Percentiles rank a stretch among this genome's conserved stretches.
Evolutionary conservation across 2,797 vertebrate genomes (phyloP).

Genomic region (Gobio occitaniae): DNA sequence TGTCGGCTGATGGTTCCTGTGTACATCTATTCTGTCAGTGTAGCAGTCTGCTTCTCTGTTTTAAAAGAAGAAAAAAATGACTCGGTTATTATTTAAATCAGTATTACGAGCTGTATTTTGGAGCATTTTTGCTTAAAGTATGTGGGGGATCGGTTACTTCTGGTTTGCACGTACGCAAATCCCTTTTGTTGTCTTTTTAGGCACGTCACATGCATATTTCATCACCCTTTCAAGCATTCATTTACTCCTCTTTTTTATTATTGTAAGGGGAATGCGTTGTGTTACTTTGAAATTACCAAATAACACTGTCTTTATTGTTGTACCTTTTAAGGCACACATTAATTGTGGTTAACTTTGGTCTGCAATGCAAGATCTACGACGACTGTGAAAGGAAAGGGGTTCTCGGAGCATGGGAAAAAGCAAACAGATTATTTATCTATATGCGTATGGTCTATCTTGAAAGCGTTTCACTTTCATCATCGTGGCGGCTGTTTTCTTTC

Average conservation of each 20-base stretch:
- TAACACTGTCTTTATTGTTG: slow-evolving; percentile 8
- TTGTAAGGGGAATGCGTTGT: slow-evolving; percentile 23
- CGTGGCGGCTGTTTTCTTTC: slow-evolving; percentile 57
- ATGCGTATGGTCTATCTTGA: slow-evolving; percentile 64
- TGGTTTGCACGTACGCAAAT: slow-evolving; percentile 47
- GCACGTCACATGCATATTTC: slow-evolving; percentile 30
- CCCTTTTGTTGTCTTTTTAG: slow-evolving; percentile 41
- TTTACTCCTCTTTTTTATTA: not conserved
- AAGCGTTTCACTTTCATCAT: slow-evolving; percentile 67
- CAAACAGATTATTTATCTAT: slow-evolving; percentile 61
- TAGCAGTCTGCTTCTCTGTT: slow-evolving; percentile 78
- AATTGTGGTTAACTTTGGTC: slow-evolving; percentile 43
- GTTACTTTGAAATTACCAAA: slow-evolving; percentile 39
- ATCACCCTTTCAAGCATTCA: slow-evolving; percentile 17
- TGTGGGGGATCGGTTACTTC: slow-evolving; percentile 63
- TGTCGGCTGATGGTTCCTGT: slow-evolving; percentile 73
- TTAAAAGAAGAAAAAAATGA: slow-evolving; percentile 70
- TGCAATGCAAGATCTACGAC: slow-evolving; percentile 46
- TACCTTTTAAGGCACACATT: slow-evolving; percentile 37
- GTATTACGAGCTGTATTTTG: slow-evolving; percentile 76
- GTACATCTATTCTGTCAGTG: slow-evolving; percentile 65
- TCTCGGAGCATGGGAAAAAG: slow-evolving; percentile 45
- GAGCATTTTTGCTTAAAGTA: slow-evolving; percentile 71
- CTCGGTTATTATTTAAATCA: slow-evolving; percentile 71
- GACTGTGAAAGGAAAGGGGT: slow-evolving; percentile 62